phyloP scores from a whole-genome alignment of 1,140 invertebrate genomes.

The Leptopilina clavipes region DNA sequence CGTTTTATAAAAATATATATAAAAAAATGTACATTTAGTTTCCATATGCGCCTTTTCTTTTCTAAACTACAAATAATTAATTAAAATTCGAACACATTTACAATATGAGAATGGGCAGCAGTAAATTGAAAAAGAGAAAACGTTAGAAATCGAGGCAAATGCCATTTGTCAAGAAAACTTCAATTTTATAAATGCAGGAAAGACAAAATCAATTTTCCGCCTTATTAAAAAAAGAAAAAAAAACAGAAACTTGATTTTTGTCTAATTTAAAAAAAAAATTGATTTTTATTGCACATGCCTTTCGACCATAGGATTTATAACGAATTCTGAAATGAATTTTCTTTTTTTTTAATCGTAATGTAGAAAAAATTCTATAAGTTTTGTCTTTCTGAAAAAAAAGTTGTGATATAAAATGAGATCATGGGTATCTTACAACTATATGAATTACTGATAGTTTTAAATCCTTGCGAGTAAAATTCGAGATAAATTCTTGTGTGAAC shows the following conservation, averaged over 20 bases:
- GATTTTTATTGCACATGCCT: constrained; percentile 16
- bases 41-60: not conserved
- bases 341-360: not conserved
- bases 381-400: not conserved
- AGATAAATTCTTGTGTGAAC: too few relatives aligned
- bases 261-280: not conserved
- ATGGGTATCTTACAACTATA: not conserved
- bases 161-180: not conserved
- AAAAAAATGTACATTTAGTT: not conserved
- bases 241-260: not conserved
- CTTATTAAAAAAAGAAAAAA: not conserved
- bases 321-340: not conserved
- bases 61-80: not conserved
- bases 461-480: constrained; percentile 4
- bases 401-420: constrained; percentile 22
- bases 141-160: constrained; percentile 6
- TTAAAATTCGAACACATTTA: not conserved
- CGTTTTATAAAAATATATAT: not conserved
- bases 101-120: not conserved
- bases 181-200: not conserved
- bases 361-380: not conserved
- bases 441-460: not conserved
- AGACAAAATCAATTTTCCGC: not conserved
- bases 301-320: not conserved
- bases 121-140: not conserved